Base-by-base conservation (phyloP, 2,113 vertebrate genomes). In the Axis porcinus region DNA sequence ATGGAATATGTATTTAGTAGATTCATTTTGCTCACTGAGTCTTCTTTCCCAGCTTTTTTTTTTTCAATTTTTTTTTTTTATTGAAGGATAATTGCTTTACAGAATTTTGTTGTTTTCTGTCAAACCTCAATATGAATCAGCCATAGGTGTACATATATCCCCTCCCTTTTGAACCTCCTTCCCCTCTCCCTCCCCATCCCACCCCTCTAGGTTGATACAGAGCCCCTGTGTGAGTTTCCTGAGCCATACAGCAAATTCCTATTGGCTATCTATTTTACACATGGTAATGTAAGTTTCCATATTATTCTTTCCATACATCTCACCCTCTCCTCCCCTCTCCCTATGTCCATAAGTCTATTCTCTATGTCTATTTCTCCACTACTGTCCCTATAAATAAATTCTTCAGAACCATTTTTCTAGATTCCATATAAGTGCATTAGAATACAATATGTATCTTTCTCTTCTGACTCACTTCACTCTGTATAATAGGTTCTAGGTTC, bases 1-100 rank as follows among this genome's bases (percentile, higher is more conserved):
- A 54, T 28, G 47, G 52, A 50, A 57, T 67, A n/a, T 45, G 28
- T 27, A 27, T 74, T 92, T 89, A 84, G 62, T 57, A 91, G 27
- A 52, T 14, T 82, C 27, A 60, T 60, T 86, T 55, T 82, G 60
- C 55, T 94, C 74, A 54, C 14, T 64, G 30, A 89, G 43, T 79
- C 21, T 87, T 70, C 45, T 36, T 94, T 62, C 33, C n/a, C 19
- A 79, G 28, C 14, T 67, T 86, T 47, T 36, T 2, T 19, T 33
- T 33, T 64, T 55, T 54, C 12, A 13, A 13, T 3, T 13, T 58
- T 54, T 78, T 78, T 54, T 64, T 36, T 70, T 70, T 0, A 36
- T 36, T 70, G 64, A 70, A 70, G 64, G 64, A 70, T 70, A 23
- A 70, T 70, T 36, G 64, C 64, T 70, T 70, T 70, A 70, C n/a